phyloP scores from a whole-genome alignment of 2,113 vertebrate genomes.

The Saccopteryx bilineata region DNA sequence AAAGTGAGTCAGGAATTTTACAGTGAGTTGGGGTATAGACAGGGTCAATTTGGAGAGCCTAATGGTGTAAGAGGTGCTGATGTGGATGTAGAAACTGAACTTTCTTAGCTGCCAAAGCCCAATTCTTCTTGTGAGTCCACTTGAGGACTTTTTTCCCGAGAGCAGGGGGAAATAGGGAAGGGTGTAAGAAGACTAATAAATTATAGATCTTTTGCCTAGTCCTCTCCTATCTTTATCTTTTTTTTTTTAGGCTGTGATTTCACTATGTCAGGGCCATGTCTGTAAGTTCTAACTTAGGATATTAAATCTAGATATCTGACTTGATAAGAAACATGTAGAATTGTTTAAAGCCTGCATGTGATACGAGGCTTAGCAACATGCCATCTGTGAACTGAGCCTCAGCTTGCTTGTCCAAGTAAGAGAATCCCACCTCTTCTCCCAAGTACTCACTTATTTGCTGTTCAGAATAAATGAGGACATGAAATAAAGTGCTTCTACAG shows the following conservation, averaged over 20 bases:
- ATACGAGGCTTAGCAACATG: neutral
- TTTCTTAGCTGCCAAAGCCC: neutral
- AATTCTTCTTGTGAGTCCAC: neutral
- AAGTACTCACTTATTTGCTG: neutral
- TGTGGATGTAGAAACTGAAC: neutral
- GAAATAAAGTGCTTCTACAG: neutral
- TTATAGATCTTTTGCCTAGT: neutral
- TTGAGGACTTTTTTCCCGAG: neutral
- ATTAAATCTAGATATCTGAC: neutral
- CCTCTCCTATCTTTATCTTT: neutral
- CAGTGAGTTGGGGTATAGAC: neutral
- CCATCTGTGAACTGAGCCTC: neutral
- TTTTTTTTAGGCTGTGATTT: neutral
- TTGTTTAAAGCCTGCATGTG: neutral
- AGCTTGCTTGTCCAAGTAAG: neutral
- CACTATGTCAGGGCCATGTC: neutral
- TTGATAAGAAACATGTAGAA: neutral
- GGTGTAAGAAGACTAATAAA: neutral
- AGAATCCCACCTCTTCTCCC: neutral
- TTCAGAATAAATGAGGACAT: neutral
- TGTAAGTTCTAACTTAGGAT: neutral
- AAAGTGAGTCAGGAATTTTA: neutral
- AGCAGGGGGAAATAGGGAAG: fast-evolving
- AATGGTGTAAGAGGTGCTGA: neutral
- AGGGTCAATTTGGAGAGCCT: neutral